Evolutionary conservation across 2,888 invertebrate species (phyloP), one percentile per base, ranked within the genome.

Genomic region (Drosophila peninsularis): DNA sequence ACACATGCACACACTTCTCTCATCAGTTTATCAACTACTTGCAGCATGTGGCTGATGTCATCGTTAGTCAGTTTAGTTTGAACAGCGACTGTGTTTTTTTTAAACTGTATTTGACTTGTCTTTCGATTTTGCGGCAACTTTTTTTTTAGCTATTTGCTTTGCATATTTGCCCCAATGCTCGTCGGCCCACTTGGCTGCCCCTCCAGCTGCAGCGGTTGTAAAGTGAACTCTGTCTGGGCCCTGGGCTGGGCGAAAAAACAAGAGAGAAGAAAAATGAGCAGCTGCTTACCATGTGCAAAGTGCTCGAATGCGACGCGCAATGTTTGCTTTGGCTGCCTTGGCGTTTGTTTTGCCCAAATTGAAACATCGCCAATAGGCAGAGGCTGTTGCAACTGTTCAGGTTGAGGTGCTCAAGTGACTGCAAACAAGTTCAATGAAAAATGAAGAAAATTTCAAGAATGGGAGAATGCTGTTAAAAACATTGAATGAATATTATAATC

Each of bases 321-420:
- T 86, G 61, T 86, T 86, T 86, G 67, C 42, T 49, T 70, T 71
- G 56, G 57, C 61, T 50, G 61, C 41, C 39, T 62, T 64, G 58
- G 45, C 70, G 62, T 64, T 72, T 63, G 65, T 53, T 63, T 77
- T 66, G 39, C 37, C 49, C 47, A 58, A 71, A 62, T 54, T 53
- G 62, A 62, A 42, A 54, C 41, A 62, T 71, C 27, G 73, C 19
- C 65, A 45, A 36, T 41, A 49, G 39, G 36, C 64, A 50, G 47
- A 49, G 9, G 27, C 39, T 21, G 56, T 32, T 42, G 41, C 44
- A 57, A 56, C 17, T 47, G 21, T 9, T n/a, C n/a, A n/a, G 6
- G 21, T 27, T 27, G 17, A 54, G 45, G 37, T 62, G 30, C 30
- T 17, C 10, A 30, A 50, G n/a, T 47, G 34, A 4, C 10, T 10